Conservation (phyloP, 2,113 vertebrate genomes). For the rabbit (Oryctolagus cuniculus) region DNA sequence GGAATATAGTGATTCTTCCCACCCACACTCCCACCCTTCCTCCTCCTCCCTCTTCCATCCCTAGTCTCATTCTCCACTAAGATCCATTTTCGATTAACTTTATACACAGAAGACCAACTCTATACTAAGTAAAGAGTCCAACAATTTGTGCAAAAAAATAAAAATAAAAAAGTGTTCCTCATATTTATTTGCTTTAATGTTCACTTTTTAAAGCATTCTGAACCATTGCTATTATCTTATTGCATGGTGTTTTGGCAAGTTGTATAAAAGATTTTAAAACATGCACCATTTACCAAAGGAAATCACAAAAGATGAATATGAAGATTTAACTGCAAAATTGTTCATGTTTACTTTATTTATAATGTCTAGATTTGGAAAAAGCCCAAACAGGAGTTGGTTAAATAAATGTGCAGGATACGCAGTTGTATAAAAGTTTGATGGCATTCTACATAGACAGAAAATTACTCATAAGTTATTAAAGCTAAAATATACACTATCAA, state of each 20-base stretch:
- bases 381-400: not conserved
- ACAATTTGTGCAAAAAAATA: too few relatives aligned
- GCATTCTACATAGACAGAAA: not conserved
- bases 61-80: too few relatives aligned
- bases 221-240: not conserved
- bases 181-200: not conserved
- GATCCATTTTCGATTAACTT: too few relatives aligned
- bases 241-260: not conserved
- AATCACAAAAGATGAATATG: not conserved
- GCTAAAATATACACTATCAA: too few relatives aligned
- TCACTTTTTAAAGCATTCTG: not conserved
- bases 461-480: not conserved
- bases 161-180: too few relatives aligned
- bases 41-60: too few relatives aligned
- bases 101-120: too few relatives aligned
- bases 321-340: not conserved
- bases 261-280: not conserved
- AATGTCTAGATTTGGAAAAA: not conserved
- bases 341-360: not conserved
- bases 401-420: not conserved
- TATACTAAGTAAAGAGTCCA: too few relatives aligned
- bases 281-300: not conserved
- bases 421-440: not conserved
- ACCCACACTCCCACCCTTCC: too few relatives aligned
- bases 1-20: too few relatives aligned